Conservation (phyloP, 2,888 invertebrate genomes). For the Cephus nigrinus region DNA sequence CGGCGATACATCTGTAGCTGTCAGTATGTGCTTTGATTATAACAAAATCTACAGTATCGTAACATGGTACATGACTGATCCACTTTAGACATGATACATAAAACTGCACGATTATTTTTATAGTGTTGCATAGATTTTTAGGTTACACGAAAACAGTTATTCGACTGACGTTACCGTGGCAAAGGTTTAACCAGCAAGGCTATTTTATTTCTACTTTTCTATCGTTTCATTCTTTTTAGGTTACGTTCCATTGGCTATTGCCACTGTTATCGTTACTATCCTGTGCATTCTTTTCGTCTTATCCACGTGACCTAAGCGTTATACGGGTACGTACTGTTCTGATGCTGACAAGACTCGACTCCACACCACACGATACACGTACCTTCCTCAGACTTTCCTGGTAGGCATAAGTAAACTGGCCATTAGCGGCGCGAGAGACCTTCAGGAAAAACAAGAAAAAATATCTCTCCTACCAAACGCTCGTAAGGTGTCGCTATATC, state of each 20-base stretch:
- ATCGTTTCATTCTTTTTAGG: neutral
- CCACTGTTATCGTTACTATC: neutral
- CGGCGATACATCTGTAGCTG: too few species aligned
- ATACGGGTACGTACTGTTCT: slow-evolving; percentile 27
- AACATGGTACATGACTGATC: too few species aligned
- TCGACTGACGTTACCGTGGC: neutral
- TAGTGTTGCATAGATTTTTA: neutral
- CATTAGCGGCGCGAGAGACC: slow-evolving; percentile 74
- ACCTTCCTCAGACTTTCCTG: slow-evolving; percentile 72
- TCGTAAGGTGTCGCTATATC: slow-evolving; percentile 31
- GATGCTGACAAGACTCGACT: neutral
- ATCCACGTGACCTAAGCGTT: slow-evolving; percentile 2
- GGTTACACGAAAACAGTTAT: neutral
- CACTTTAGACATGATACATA: too few species aligned
- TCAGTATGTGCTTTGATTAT: too few species aligned
- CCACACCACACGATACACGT: slow-evolving; percentile 38
- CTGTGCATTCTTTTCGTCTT: neutral
- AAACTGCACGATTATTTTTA: too few species aligned
- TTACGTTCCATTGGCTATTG: neutral
- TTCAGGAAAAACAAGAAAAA: slow-evolving; percentile 72
- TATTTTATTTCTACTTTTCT: neutral
- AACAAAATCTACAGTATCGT: too few species aligned
- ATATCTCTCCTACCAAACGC: slow-evolving; percentile 60
- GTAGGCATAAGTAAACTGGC: slow-evolving; percentile 77
- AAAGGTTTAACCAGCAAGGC: neutral